Evolutionary conservation across 1,140 invertebrate species (phyloP).

Genomic region (Diabrotica virgifera): DNA sequence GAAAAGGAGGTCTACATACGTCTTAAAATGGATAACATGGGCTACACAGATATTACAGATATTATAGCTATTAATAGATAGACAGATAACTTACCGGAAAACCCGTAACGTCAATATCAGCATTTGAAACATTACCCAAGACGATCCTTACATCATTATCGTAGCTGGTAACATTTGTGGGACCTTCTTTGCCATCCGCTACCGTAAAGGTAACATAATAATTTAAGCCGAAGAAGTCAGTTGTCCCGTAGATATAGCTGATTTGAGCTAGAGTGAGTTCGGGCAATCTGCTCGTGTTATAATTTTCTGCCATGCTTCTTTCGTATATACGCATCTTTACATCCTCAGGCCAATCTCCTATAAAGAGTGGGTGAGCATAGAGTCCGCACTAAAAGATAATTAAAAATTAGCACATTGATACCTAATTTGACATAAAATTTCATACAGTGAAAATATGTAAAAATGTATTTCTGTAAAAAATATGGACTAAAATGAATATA

Average conservation of each 20-base stretch:
- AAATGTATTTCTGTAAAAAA: no score
- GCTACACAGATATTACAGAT: no score
- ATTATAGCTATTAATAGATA: background rate
- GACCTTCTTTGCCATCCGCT: conserved; percentile 10
- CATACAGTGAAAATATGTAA: no score
- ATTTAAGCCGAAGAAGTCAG: conserved; percentile 54
- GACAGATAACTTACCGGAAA: background rate
- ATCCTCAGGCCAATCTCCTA: conserved; percentile 56
- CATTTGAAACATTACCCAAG: background rate
- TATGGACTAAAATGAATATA: no score
- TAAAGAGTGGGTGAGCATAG: conserved; percentile 56
- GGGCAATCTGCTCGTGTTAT: conserved; percentile 55
- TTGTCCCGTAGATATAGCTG: conserved; percentile 47
- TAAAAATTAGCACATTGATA: no score
- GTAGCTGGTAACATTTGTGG: conserved; percentile 15
- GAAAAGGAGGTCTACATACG: no score
- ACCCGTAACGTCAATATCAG: background rate
- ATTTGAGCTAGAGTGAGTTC: conserved; percentile 55
- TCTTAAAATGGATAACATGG: no score
- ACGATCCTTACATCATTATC: conserved; percentile 21
- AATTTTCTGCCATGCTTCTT: conserved; percentile 52
- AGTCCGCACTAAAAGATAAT: conserved; percentile 63
- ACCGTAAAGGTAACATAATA: conserved; percentile 44
- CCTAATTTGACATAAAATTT: no score
- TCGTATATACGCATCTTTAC: conserved; percentile 56